phyloP scores from a whole-genome alignment of 2,797 vertebrate species.

The Myotis findleyi region DNA sequence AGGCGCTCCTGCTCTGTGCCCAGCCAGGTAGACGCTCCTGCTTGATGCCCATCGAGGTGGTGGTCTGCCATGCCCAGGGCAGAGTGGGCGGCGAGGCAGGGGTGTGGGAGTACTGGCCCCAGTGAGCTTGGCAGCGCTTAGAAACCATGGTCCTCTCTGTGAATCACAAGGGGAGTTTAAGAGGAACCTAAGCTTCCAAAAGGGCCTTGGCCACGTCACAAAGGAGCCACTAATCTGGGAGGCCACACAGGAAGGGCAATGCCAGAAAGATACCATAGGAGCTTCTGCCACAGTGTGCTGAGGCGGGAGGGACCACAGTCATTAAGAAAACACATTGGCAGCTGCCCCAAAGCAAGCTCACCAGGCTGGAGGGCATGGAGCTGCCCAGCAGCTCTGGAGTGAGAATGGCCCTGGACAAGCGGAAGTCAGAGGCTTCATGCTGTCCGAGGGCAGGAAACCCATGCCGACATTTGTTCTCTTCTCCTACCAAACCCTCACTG shows the following conservation, averaged over 20 bases:
- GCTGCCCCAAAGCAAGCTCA: conserved; percentile 6
- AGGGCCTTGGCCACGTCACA: not conserved
- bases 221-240: conserved; percentile 35
- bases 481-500: conserved; percentile 26
- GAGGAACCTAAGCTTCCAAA: conserved; percentile 46
- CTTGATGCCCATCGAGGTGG: too few relatives aligned
- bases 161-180: not conserved
- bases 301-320: not conserved
- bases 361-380: not conserved
- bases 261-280: not conserved
- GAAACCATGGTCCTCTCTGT: not conserved
- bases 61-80: too few relatives aligned
- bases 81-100: too few relatives aligned
- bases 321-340: not conserved
- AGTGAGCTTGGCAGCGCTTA: not conserved
- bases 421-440: not conserved
- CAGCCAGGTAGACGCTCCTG: too few relatives aligned
- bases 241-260: conserved; percentile 35
- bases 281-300: not conserved
- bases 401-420: not conserved
- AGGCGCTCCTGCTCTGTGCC: too few relatives aligned
- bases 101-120: too few relatives aligned
- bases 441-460: conserved; percentile 26
- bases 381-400: not conserved
- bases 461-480: conserved; percentile 40